Evolutionary conservation across 2,113 vertebrate genomes (phyloP).

Genomic region (Sorex araneus): DNA sequence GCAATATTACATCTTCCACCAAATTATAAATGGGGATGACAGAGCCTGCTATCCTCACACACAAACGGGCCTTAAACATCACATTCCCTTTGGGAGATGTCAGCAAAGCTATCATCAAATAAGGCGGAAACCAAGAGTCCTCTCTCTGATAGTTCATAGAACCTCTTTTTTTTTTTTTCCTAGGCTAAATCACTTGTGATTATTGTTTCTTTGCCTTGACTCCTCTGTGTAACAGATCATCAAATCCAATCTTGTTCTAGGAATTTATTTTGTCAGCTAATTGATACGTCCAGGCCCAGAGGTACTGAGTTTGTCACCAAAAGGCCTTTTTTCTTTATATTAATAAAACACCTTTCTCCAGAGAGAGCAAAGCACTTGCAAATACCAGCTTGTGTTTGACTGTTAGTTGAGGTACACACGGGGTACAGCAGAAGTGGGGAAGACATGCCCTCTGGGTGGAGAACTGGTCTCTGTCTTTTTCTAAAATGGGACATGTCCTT

Average conservation of each 20-base stretch:
- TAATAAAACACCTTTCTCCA: conserved; percentile 63
- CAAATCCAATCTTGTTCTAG: conserved; percentile 63
- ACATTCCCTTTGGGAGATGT: neutral
- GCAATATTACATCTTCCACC: conserved; percentile 13
- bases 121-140: conserved; percentile 38
- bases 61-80: conserved; percentile 26
- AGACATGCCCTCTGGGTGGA: neutral
- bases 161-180: neutral
- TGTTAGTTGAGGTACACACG: neutral
- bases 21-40: neutral
- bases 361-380: conserved; percentile 68
- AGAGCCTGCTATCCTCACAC: neutral
- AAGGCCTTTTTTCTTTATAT: conserved; percentile 64
- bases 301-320: conserved; percentile 50
- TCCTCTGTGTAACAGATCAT: conserved; percentile 61
- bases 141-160: neutral
- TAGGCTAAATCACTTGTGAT: conserved; percentile 18
- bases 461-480: neutral
- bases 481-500: neutral
- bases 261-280: conserved; percentile 71
- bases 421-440: neutral
- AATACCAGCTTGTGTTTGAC: conserved; percentile 55
- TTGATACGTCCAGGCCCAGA: conserved; percentile 64
- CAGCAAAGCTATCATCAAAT: conserved; percentile 37
- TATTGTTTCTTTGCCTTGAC: conserved; percentile 48